Base-by-base conservation (phyloP, 2,113 vertebrate genomes). In the Phasianus colchicus region DNA sequence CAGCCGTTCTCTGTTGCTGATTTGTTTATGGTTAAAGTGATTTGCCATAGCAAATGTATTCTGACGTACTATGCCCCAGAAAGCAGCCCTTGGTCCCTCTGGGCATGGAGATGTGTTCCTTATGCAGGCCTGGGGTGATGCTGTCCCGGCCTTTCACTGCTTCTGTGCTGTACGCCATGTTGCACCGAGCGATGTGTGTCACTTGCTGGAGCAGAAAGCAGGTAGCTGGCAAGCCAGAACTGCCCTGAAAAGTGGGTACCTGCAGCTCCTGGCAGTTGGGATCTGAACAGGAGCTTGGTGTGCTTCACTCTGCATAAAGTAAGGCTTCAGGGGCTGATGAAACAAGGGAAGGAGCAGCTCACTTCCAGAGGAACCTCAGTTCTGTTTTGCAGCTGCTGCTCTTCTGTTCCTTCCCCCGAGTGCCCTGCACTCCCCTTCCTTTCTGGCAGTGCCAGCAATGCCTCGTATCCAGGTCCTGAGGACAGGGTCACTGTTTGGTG, bases 21-120 rank as follows among this genome's bases (percentile, higher is more conserved):
- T 86, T 94, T 96, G 86, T 93, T 93, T 90, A 94, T 92, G 94
- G 83, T 96, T 78, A 72, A 88, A 86, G 58, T 78, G 54, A 88
- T 86, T 88, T 95, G 88, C 88, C 88, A 88, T 83, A 90, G 91
- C 79, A 91, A 91, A 92, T 87, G 71, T 66, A 27, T 73, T 83
- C 71, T 91, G 89, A 74, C 75, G 79, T 60, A 32, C 55, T 5
- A 0, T 95, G 89, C 55, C 78, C 93, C 87, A 90, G 78, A 89
- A 89, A 63, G 74, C 66, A 89, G 91, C 36, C 10, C 48, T 87
- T 77, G 78, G 82, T 83, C 75, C 74, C 90, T 70, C 60, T 92
- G 92, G 72, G 79, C 92, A 48, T 24, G 73, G 75, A 89, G 71
- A 69, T 50, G 34, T 8, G 55, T 38, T 83, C 77, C 45, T 66